These are phyloP conservation scores for Liodrosophila aerea DNA, from an alignment of 2,888 invertebrate species.

Conservation along the genomic window DNA sequence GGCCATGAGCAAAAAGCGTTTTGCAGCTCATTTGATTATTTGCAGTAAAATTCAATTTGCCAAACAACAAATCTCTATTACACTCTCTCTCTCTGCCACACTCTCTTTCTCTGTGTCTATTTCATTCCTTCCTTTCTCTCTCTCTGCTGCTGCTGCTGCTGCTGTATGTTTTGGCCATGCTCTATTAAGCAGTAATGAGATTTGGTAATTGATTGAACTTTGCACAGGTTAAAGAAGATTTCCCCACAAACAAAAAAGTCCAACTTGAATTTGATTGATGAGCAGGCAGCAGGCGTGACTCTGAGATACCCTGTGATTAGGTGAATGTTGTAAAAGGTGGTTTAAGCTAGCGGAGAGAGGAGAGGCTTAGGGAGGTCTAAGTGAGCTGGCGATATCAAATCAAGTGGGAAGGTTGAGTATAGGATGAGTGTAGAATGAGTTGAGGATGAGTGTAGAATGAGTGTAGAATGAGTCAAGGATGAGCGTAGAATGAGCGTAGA, in stretches of 20 bases:
- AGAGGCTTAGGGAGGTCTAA: too few species aligned
- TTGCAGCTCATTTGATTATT: constrained; percentile 45
- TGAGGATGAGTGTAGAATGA: too few species aligned
- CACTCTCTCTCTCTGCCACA: not conserved
- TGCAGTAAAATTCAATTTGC: constrained; percentile 42
- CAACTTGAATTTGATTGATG: constrained; percentile 62
- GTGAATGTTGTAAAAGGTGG: not conserved
- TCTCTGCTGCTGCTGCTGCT: constrained; percentile 6
- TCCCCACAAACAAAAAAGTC: constrained; percentile 35
- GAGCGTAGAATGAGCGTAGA: too few species aligned
- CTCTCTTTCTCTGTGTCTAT: not conserved
- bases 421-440: too few species aligned
- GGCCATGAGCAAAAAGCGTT: not conserved
- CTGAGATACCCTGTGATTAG: not conserved
- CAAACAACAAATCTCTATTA: constrained; percentile 40
- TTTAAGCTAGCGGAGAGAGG: too few species aligned
- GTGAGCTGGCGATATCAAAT: too few species aligned
- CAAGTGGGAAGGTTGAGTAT: too few species aligned
- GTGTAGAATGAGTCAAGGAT: too few species aligned
- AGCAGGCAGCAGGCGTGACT: not conserved
- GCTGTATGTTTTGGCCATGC: constrained; percentile 47
- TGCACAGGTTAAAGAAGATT: constrained; percentile 35
- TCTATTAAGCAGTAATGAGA: constrained; percentile 76
- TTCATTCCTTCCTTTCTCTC: not conserved
- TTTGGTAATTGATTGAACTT: constrained; percentile 74